Percentiles rank a stretch among this genome's conserved stretches.
Conservation (phyloP, 2,113 vertebrate species). For the Hymenochirus boettgeri region DNA sequence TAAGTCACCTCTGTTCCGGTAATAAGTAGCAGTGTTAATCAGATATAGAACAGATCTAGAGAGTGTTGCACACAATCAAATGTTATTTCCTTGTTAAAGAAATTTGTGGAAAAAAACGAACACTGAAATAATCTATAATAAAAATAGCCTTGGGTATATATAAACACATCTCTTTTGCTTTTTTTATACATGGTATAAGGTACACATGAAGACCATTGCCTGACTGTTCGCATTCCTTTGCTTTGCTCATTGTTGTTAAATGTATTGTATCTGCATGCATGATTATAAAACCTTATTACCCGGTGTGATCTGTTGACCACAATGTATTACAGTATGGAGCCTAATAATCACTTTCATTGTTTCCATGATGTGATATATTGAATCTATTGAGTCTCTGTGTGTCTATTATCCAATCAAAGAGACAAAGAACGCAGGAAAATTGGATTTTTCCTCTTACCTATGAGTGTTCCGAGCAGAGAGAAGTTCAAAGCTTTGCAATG, state of each 20-base stretch:
- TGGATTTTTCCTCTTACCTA: conserved; percentile 26
- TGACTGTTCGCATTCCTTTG: conserved; percentile 20
- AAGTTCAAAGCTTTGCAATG: background rate
- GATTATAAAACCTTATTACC: conserved; percentile 27
- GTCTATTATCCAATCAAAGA: conserved; percentile 41
- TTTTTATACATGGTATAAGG: conserved; percentile 21
- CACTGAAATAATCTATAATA: conserved; percentile 60
- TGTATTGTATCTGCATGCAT: conserved; percentile 16
- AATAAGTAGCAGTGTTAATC: conserved; percentile 41
- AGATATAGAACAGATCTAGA: conserved; percentile 33
- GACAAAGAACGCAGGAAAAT: conserved; percentile 28
- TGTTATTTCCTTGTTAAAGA: conserved; percentile 49
- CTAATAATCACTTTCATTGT: conserved; percentile 26
- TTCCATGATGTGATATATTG: conserved; percentile 30
- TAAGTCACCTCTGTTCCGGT: conserved; percentile 20
- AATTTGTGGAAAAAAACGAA: conserved; percentile 55
- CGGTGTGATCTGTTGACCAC: conserved; percentile 32
- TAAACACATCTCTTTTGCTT: conserved; percentile 44
- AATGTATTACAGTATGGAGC: conserved; percentile 18
- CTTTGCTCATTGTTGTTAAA: conserved; percentile 19
- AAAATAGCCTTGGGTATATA: conserved; percentile 61
- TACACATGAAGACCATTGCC: conserved; percentile 13
- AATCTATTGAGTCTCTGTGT: conserved; percentile 21
- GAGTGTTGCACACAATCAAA: conserved; percentile 41
- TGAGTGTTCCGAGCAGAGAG: conserved; percentile 5